Evolutionary conservation across 1,140 invertebrate genomes (phyloP).

Genomic region (Papilio glaucus): DNA sequence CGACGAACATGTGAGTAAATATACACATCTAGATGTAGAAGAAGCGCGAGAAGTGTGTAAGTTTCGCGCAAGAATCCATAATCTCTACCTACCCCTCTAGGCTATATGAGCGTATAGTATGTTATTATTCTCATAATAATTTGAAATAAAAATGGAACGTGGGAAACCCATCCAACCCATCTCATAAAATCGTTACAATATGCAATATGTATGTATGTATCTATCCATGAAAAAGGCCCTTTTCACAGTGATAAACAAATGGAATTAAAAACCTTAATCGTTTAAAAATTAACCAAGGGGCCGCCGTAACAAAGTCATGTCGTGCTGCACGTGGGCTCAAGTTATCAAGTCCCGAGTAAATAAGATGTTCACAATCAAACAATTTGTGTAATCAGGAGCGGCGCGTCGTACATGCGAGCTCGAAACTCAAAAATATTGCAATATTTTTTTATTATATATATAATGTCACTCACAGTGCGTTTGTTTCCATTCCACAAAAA

Average conservation of each 20-base stretch:
- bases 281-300: conserved; percentile 38
- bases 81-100: too few relatives aligned
- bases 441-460: background rate
- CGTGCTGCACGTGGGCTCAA: conserved; percentile 41
- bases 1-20: too few relatives aligned
- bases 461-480: background rate
- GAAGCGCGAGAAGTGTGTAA: too few relatives aligned
- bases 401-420: conserved; percentile 6
- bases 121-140: background rate
- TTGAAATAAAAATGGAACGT: background rate
- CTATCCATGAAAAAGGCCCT: conserved; percentile 17
- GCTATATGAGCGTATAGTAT: too few relatives aligned
- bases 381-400: conserved; percentile 63
- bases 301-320: conserved; percentile 52
- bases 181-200: conserved; percentile 15
- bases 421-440: background rate
- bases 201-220: conserved; percentile 7
- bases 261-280: conserved; percentile 34
- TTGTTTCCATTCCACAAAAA: too few relatives aligned
- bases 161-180: background rate
- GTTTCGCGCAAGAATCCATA: too few relatives aligned
- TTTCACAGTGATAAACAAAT: conserved; percentile 30
- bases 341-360: conserved; percentile 58
- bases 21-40: too few relatives aligned
- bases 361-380: conserved; percentile 59